Evolutionary conservation across 2,888 invertebrate species (phyloP), one percentile per base, ranked within the genome.

Genomic region (Ctena decussata): DNA sequence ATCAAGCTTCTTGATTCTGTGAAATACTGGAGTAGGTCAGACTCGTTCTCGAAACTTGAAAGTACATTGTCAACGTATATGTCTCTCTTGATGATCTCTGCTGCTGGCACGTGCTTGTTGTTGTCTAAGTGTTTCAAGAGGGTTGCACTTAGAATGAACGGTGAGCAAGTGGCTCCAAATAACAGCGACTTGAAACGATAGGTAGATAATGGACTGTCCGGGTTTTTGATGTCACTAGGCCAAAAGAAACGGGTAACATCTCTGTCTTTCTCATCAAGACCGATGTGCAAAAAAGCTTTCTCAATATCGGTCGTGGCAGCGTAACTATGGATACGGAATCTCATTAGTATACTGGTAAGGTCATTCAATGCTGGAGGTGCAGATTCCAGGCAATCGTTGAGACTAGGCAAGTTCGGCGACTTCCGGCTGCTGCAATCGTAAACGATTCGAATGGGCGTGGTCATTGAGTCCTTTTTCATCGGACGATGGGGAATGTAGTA

Each of bases 401-500:
- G 73, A 77, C 87, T 85, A 24, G 83, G 81, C 27, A 69, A 57
- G 21, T 73, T 73, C 12, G 32, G 41, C 18, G 60, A 46, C 18
- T 49, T 15, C 27, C 71, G 27, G 46, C 77, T 84, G 65, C 89
- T 87, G 49, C 89, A 89, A 44, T 89, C 77, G 70, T 73, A 86
- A 3, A 85, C 85, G 8, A 89, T 88, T 30, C 89, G 27, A 8
- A 89, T 72, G 15, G 84, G 84, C 12, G 87, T 89, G 15, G 85
- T 87, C 3, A 70, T 30, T 11, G 82, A 89, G 81, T 74, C 83
- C n/a, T n/a, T 86, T 60, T 82, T 80, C 24, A 89, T 87, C 0
- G 80, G 46, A 27, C 73, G 84, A 60, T 88, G 89, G 0, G 86
- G 84, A n/a, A 89, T 85, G 57, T 85, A 89, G 30, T 87, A 87